phyloP scores from a whole-genome alignment of 2,113 vertebrate genomes.

The Thunnus thynnus region DNA sequence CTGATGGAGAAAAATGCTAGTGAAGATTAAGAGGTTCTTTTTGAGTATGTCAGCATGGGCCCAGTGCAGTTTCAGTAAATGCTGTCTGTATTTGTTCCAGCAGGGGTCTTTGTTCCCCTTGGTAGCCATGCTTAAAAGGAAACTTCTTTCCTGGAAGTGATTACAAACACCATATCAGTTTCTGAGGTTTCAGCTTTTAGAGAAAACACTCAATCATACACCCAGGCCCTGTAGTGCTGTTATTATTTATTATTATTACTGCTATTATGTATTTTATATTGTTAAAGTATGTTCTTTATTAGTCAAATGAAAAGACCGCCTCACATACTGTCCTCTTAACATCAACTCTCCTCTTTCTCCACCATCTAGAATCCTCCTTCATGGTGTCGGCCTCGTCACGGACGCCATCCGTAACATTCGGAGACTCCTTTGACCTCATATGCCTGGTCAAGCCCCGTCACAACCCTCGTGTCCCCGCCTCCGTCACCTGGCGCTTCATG shows the following conservation, averaged over 20 bases:
- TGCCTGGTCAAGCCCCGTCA: slow-evolving; percentile 97
- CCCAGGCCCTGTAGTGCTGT: not conserved
- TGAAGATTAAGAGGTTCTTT: slow-evolving; percentile 26
- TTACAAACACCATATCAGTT: slow-evolving; percentile 7
- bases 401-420: slow-evolving; percentile 92
- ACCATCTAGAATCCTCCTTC: slow-evolving; percentile 91
- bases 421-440: slow-evolving; percentile 94
- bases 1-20: slow-evolving; percentile 28
- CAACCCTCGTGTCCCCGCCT: slow-evolving; percentile 90
- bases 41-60: not conserved
- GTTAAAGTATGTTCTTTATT: slow-evolving; percentile 1
- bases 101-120: slow-evolving; percentile 24
- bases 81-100: slow-evolving; percentile 38
- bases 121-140: slow-evolving; percentile 16
- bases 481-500: slow-evolving; percentile 96
- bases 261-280: too few species aligned
- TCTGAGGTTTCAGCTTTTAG: slow-evolving; percentile 23
- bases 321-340: slow-evolving; percentile 30
- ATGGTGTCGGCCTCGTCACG: slow-evolving; percentile 95
- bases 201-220: slow-evolving; percentile 26
- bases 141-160: slow-evolving; percentile 10
- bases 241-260: not conserved
- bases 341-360: slow-evolving; percentile 15
- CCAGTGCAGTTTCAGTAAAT: slow-evolving; percentile 48
- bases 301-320: slow-evolving; percentile 24